Evolutionary conservation across 35 echinoderm and acorn worm genomes (phyloP).

Genomic region (Chiridota heheva): DNA sequence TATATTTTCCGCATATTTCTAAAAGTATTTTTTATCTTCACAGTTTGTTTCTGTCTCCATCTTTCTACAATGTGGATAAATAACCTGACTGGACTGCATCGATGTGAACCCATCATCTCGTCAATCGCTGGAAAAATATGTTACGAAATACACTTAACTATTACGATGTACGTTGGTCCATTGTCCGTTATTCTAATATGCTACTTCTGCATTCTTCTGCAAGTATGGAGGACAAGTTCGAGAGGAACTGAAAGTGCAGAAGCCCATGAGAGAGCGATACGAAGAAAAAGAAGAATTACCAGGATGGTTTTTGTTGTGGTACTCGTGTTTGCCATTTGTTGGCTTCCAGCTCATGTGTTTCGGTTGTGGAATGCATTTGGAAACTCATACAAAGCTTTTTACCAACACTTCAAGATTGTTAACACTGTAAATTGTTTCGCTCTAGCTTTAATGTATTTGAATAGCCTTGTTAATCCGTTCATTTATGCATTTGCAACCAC

Average conservation of each 20-base stretch:
- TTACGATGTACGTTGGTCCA: constrained; percentile 33
- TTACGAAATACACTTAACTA: too few relatives aligned
- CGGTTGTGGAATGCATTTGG: constrained; percentile 20
- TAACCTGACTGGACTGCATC: too few relatives aligned
- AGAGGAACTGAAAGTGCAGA: constrained; percentile 56
- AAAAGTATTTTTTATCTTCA: too few relatives aligned
- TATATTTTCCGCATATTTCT: too few relatives aligned
- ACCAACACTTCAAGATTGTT: neutral
- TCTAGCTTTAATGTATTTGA: constrained; percentile 31
- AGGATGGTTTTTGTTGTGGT: constrained; percentile 55
- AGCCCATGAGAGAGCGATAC: constrained; percentile 33
- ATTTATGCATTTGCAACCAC: constrained; percentile 53
- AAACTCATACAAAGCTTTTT: neutral
- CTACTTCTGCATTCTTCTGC: constrained; percentile 29
- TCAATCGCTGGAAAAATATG: constrained; percentile 1
- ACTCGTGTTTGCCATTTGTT: constrained; percentile 55
- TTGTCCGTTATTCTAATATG: constrained; percentile 29
- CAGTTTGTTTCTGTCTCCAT: too few relatives aligned
- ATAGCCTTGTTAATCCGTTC: constrained; percentile 53
- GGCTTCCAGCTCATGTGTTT: constrained; percentile 31
- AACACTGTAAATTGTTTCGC: constrained; percentile 11
- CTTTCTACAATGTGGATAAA: too few relatives aligned
- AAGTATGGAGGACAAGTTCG: constrained; percentile 54
- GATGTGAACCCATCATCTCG: constrained; percentile 21
- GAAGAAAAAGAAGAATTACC: constrained; percentile 36